Evolutionary conservation across 2,888 invertebrate genomes (phyloP), one percentile per base, ranked within the genome.

Genomic region (Resseliella maxima): DNA sequence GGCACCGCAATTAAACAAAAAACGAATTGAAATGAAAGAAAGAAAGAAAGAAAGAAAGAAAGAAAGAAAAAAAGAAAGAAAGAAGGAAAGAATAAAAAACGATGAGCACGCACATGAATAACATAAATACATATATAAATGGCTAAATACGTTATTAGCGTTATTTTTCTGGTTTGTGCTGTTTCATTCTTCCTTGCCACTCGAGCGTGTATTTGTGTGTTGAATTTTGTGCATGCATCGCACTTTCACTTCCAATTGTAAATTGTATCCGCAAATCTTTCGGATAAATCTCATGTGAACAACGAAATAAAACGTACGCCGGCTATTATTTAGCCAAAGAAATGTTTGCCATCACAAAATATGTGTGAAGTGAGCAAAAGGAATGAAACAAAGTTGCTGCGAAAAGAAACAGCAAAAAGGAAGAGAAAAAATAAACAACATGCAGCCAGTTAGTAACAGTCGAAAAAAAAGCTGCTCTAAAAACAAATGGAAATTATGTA

Each of bases 281-380:
- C 5, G 5, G 12, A 59, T 59, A 59, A 59, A 59, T 59, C 15
- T 50, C 41, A 2, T 24, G n/a, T 10, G 6, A 41, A 59, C 59
- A 59, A 24, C 59, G 59, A 15, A 59, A 59, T 59, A 24, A 59
- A 59, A 59, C 59, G 59, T 24, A 59, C 59, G 59, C 24, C 59
- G 59, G 59, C 59, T 59, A 59, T 59, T 10, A 24, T 59, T 59
- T 59, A 59, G 59, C 59, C 5, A 3, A 24, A 59, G 24, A 59
- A 5, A 41, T 41, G 5, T 41, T 24, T 59, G n/a, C 59, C 6
- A 24, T n/a, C 59, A n/a, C 24, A 24, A 59, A 59, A 59, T 24
- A 59, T 59, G 24, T 59, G 59, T 24, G 3, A 59, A 24, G 59
- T 59, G 3, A 59, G 24, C 24, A 41, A 41, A 41, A 41, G 12